A percentile compares a stretch with the other conserved stretches of the same genome.
These are phyloP conservation scores for Anthonomus grandis DNA, from an alignment of 1,140 invertebrate species.

Conservation along the genomic window DNA sequence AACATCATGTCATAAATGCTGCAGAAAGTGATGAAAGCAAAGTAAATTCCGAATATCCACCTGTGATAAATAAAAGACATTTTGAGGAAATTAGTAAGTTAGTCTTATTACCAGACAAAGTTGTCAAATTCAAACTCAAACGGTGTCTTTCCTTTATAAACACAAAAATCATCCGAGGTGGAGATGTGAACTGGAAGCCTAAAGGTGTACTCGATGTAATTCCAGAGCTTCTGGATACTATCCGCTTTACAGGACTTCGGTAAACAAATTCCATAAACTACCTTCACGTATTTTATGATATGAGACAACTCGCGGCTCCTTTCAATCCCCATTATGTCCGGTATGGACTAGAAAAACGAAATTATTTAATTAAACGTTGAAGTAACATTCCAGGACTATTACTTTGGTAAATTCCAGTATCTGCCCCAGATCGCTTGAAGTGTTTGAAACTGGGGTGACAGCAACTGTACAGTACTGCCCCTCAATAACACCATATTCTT, in stretches of 20 bases:
- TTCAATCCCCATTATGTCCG: conserved; percentile 11
- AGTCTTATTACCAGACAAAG: conserved; percentile 30
- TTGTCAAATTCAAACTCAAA: conserved; percentile 21
- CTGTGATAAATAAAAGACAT: too few species aligned
- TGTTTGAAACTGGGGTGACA: conserved; percentile 16
- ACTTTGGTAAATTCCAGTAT: conserved; percentile 12
- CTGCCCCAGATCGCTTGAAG: conserved; percentile 1
- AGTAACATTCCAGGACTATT: too few species aligned
- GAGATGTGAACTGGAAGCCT: conserved; percentile 16
- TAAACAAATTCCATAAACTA: conserved; percentile 31
- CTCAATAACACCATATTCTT: conserved; percentile 18
- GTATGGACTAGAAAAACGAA: neutral
- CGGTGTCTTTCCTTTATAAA: conserved; percentile 27
- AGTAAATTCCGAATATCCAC: neutral
- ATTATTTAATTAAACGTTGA: neutral
- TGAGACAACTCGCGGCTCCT: conserved; percentile 11
- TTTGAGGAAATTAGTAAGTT: too few species aligned
- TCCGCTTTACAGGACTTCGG: conserved; percentile 29
- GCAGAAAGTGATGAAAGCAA: neutral
- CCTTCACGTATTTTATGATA: conserved; percentile 20
- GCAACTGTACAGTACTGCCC: conserved; percentile 36
- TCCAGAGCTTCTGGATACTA: conserved; percentile 30
- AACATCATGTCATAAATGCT: neutral
- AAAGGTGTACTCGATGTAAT: conserved; percentile 26
- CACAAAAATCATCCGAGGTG: conserved; percentile 29